A percentile compares a stretch with the other conserved stretches of the same genome.
Evolutionary conservation across 53 echinoderm and acorn worm species (phyloP).

Genomic region (Stichopus horrens): DNA sequence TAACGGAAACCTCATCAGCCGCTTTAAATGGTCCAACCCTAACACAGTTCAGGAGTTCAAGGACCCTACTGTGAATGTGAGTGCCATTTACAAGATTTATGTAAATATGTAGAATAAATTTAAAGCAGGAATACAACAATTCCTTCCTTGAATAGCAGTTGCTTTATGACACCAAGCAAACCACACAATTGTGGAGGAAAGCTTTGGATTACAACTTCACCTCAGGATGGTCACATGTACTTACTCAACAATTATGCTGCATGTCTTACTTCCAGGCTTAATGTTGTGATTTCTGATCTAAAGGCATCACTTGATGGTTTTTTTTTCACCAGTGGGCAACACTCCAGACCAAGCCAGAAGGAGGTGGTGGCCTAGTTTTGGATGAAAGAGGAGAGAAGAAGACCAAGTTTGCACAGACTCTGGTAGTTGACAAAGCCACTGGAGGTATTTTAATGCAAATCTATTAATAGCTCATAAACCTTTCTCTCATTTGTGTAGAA

Average conservation of each 20-base stretch:
- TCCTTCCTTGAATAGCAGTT: neutral
- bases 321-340: slow-evolving; percentile 67
- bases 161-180: neutral
- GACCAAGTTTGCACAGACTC: slow-evolving; percentile 69
- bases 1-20: slow-evolving; percentile 66
- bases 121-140: neutral
- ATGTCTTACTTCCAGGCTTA: too few species aligned
- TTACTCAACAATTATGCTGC: too few species aligned
- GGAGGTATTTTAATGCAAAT: slow-evolving; percentile 63
- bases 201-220: neutral
- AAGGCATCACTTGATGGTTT: neutral
- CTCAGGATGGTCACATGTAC: too few species aligned
- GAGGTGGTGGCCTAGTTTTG: slow-evolving; percentile 81
- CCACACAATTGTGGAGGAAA: neutral
- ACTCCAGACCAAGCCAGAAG: slow-evolving; percentile 80
- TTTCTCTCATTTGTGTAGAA: too few species aligned
- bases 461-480: neutral
- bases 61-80: slow-evolving; percentile 68
- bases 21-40: slow-evolving; percentile 75
- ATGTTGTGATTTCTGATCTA: neutral
- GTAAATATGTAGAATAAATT: too few species aligned
- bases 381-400: slow-evolving; percentile 81
- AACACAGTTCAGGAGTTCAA: slow-evolving; percentile 64
- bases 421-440: slow-evolving; percentile 68
- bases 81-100: slow-evolving; percentile 2